A percentile compares a stretch with the other conserved stretches of the same genome.
phyloP scores from a whole-genome alignment of 1,140 invertebrate genomes.

The Xylocopa sonorina region DNA sequence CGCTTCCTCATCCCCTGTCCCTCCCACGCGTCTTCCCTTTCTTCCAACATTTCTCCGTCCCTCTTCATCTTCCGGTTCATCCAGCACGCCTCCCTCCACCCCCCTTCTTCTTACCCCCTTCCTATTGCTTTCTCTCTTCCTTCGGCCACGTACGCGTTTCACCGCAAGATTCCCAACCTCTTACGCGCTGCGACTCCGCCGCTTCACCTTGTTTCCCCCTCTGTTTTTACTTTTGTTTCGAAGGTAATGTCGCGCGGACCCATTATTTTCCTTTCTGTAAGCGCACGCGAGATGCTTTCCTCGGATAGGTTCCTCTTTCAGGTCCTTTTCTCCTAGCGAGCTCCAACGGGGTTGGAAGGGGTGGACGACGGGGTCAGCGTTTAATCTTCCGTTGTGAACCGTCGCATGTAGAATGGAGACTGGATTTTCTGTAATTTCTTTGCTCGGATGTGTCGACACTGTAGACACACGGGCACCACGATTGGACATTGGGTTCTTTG shows the following conservation, averaged over 20 bases:
- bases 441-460: neutral
- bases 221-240: constrained; percentile 32
- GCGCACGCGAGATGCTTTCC: neutral
- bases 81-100: too few relatives aligned
- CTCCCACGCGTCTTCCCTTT: neutral
- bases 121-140: neutral
- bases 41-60: neutral
- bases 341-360: neutral
- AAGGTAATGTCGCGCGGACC: constrained; percentile 25
- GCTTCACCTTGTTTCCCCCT: constrained; percentile 1
- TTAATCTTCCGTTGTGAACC: neutral
- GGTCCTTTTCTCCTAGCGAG: too few relatives aligned
- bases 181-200: neutral
- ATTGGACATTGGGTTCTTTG: neutral
- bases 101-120: too few relatives aligned
- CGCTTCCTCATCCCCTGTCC: neutral
- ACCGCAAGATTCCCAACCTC: too few relatives aligned
- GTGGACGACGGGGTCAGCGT: too few relatives aligned
- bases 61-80: neutral
- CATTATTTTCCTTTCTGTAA: constrained; percentile 7
- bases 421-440: neutral
- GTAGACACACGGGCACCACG: too few relatives aligned
- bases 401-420: neutral
- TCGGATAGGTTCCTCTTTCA: neutral
- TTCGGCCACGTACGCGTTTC: neutral